phyloP scores from a whole-genome alignment of 2,888 invertebrate species.

The Acanthoscelides obtectus region DNA sequence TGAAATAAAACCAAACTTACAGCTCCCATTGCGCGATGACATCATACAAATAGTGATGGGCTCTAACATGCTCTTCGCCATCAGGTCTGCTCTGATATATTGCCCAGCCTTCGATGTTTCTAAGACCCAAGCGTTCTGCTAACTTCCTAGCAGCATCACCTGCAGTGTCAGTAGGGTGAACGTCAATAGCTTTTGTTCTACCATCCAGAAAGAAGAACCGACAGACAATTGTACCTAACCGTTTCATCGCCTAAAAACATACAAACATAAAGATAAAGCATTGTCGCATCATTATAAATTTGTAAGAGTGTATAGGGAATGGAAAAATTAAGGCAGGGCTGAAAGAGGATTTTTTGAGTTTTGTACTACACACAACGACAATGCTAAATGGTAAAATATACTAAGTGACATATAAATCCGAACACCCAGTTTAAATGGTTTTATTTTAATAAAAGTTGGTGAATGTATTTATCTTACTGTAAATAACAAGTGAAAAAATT shows the following conservation, averaged over 20 bases:
- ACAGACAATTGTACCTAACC: conserved; percentile 87
- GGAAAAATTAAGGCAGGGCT: background rate
- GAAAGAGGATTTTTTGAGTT: too few relatives aligned
- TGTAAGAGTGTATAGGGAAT: background rate
- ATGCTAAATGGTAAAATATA: too few relatives aligned
- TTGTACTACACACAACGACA: too few relatives aligned
- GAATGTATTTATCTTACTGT: too few relatives aligned
- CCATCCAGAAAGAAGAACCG: conserved; percentile 94
- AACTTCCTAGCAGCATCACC: conserved; percentile 84
- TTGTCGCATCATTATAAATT: background rate
- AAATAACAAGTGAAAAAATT: too few relatives aligned
- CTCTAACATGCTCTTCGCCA: conserved; percentile 84
- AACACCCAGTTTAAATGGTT: too few relatives aligned
- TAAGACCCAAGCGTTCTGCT: conserved; percentile 81
- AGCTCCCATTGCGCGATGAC: conserved; percentile 93
- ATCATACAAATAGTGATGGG: conserved; percentile 89
- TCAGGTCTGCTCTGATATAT: conserved; percentile 86
- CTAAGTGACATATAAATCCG: too few relatives aligned
- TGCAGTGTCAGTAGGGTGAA: conserved; percentile 91
- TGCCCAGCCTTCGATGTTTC: conserved; percentile 89
- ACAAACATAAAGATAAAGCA: too few relatives aligned
- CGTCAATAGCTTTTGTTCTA: conserved; percentile 90
- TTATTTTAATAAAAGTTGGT: too few relatives aligned
- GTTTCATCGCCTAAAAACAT: conserved; percentile 71
- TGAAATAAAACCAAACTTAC: conserved; percentile 48